Evolutionary conservation across 2,113 vertebrate species (phyloP).

Genomic region (Thermophis baileyi): DNA sequence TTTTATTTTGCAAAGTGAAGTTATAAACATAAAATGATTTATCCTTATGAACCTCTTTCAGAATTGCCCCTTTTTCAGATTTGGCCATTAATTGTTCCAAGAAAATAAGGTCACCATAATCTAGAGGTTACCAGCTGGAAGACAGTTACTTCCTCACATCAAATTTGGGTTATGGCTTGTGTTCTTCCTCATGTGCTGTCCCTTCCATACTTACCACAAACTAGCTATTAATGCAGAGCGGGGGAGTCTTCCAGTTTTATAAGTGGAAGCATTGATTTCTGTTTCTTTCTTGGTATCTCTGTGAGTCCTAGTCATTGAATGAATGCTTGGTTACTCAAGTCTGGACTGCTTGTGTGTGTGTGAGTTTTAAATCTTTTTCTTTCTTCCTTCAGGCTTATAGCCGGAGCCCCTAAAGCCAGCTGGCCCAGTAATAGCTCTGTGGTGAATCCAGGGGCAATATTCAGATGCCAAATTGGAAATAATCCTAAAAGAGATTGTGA

Average conservation of each 20-base stretch:
- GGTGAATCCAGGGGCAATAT: constrained; percentile 81
- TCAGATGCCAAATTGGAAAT: constrained; percentile 75
- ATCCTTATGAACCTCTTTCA: background rate
- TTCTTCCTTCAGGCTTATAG: constrained; percentile 77
- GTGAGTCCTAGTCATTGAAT: background rate
- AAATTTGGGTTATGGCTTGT: background rate
- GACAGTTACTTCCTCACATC: background rate
- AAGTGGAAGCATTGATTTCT: background rate
- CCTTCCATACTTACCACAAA: background rate
- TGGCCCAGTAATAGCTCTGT: constrained; percentile 62
- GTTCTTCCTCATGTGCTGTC: background rate
- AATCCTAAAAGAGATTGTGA: constrained; percentile 60
- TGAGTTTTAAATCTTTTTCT: constrained; percentile 3
- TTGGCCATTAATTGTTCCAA: background rate
- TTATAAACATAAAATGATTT: background rate
- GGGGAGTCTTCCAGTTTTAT: background rate
- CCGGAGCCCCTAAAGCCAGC: constrained; percentile 81
- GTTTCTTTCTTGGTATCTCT: background rate
- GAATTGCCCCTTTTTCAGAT: background rate
- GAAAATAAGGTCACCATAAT: background rate
- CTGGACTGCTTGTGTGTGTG: background rate
- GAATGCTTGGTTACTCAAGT: background rate
- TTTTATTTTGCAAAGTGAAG: background rate
- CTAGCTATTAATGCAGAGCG: background rate
- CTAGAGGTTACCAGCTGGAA: background rate